Conservation (phyloP, 2,888 invertebrate genomes). For the Lepidochrysops patricia region DNA sequence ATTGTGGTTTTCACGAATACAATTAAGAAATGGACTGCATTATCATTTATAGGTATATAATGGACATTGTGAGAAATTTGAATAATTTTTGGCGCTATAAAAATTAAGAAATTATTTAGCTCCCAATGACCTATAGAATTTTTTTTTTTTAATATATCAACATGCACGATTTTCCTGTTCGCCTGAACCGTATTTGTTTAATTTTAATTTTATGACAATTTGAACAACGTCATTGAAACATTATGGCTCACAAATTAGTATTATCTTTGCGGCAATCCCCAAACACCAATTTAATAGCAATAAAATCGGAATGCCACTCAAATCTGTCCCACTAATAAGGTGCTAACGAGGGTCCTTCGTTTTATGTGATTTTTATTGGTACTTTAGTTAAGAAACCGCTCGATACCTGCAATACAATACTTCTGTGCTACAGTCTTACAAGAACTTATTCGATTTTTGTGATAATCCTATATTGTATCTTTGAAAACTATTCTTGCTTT, state of each 20-base stretch:
- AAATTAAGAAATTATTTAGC: neutral
- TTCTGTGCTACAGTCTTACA: conserved; percentile 44
- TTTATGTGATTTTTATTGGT: conserved; percentile 68
- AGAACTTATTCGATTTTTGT: conserved; percentile 3
- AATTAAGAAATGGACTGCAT: neutral
- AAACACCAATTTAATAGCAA: conserved; percentile 36
- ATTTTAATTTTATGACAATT: neutral
- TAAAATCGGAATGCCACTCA: conserved; percentile 56
- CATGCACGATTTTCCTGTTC: neutral
- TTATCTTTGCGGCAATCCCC: conserved; percentile 14
- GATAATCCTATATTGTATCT: neutral
- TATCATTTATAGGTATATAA: neutral
- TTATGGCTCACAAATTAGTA: conserved; percentile 11
- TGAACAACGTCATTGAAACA: neutral
- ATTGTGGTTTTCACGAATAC: neutral
- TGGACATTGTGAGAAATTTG: neutral
- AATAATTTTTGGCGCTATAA: neutral
- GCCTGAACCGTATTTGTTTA: neutral
- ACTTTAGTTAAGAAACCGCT: conserved; percentile 41
- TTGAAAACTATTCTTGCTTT: neutral
- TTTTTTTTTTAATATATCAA: no score
- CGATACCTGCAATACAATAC: conserved; percentile 45
- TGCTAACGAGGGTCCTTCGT: conserved; percentile 65
- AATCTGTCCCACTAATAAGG: conserved; percentile 64
- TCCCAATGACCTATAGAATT: no score